Conservation (phyloP, 2,113 vertebrate species). For the Litocranius walleri region DNA sequence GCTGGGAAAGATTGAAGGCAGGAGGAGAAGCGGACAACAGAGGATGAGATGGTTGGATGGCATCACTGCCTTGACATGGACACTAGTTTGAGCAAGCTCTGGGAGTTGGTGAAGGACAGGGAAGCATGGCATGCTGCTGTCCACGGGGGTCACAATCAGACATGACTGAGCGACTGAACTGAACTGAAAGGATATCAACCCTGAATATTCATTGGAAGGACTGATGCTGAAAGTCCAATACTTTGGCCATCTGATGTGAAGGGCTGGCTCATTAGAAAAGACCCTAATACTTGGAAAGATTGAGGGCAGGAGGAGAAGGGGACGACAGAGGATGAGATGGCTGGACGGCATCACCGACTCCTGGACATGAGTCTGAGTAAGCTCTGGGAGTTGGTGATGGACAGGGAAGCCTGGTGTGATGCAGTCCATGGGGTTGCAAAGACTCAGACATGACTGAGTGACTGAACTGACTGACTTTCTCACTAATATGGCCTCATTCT, state of each 20-base stretch:
- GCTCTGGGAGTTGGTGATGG: not conserved
- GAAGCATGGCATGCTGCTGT: not conserved
- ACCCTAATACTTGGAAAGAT: not conserved
- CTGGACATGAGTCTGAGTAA: not conserved
- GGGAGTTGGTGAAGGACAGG: not conserved
- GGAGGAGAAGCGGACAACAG: not conserved
- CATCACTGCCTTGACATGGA: not conserved
- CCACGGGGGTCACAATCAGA: not conserved
- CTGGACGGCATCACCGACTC: not conserved
- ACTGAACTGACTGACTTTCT: not conserved
- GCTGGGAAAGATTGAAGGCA: not conserved
- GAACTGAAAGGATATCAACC: not conserved
- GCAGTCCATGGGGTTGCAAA: not conserved
- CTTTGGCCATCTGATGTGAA: not conserved
- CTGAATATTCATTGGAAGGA: not conserved
- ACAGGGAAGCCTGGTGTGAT: not conserved
- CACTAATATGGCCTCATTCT: not conserved
- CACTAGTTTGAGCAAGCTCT: not conserved
- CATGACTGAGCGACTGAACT: fast-evolving
- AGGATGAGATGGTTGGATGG: not conserved
- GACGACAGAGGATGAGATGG: not conserved
- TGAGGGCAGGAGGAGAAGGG: not conserved
- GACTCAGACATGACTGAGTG: not conserved
- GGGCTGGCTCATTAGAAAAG: not conserved
- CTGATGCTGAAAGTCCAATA: not conserved